Evolutionary conservation across 1,140 invertebrate species (phyloP).

Genomic region (Zaprionus gabonicus): DNA sequence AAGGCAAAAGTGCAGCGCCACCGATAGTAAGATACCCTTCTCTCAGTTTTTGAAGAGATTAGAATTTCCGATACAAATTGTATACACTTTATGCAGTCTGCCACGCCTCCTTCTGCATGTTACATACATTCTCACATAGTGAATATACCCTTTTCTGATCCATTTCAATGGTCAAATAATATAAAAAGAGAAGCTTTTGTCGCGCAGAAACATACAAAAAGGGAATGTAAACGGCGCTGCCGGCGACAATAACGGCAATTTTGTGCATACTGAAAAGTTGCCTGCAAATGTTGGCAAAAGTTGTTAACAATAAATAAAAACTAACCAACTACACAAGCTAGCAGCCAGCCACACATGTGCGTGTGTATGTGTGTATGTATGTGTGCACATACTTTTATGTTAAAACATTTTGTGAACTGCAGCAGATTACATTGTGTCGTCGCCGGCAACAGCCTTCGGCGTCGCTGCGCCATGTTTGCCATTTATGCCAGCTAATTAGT

Average conservation of each 20-base stretch:
- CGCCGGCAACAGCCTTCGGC: constrained; percentile 7
- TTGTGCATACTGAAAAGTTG: constrained; percentile 17
- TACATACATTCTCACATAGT: too few relatives aligned
- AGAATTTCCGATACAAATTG: too few relatives aligned
- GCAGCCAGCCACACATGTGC: too few relatives aligned
- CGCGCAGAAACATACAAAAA: constrained; percentile 1
- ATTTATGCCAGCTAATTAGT: constrained; percentile 15
- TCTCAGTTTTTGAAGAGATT: too few relatives aligned
- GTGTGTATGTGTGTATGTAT: background rate
- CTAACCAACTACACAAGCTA: constrained; percentile 3
- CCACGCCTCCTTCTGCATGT: too few relatives aligned
- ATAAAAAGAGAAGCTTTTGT: constrained; percentile 12
- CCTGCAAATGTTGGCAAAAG: constrained; percentile 20
- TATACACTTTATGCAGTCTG: too few relatives aligned
- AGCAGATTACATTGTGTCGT: constrained; percentile 11
- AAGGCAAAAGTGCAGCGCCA: too few relatives aligned
- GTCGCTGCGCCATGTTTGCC: background rate
- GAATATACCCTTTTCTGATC: too few relatives aligned
- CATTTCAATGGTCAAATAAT: background rate
- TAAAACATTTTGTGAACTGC: constrained; percentile 13
- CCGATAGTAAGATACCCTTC: too few relatives aligned
- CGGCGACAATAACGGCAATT: constrained; percentile 11
- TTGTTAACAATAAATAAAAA: constrained; percentile 38
- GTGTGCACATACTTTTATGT: constrained; percentile 3
- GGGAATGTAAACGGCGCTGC: constrained; percentile 9